phyloP scores from a whole-genome alignment of 1,140 invertebrate genomes.

The Drosophila guanche region DNA sequence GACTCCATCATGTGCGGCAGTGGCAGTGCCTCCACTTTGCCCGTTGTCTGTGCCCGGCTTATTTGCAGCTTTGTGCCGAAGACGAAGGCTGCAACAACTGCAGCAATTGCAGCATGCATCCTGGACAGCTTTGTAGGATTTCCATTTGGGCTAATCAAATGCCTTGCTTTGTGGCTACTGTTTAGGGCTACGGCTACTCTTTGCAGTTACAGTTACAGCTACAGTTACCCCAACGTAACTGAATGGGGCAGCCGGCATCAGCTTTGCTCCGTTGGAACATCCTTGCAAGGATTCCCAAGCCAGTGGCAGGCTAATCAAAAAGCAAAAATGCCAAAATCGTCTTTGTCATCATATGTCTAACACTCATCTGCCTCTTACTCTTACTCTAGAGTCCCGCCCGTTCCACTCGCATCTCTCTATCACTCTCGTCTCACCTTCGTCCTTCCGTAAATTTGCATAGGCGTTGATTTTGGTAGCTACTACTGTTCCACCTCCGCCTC shows the following conservation, averaged over 20 bases:
- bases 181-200: slow-evolving; percentile 19
- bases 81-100: slow-evolving; percentile 1
- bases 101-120: slow-evolving; percentile 12
- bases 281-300: slow-evolving; percentile 19
- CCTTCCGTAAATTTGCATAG: slow-evolving; percentile 68
- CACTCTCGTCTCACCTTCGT: slow-evolving; percentile 33
- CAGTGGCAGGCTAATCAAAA: slow-evolving; percentile 67
- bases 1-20: no score
- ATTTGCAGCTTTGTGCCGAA: slow-evolving; percentile 3
- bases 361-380: slow-evolving; percentile 35
- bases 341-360: slow-evolving; percentile 80
- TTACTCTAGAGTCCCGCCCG: neutral
- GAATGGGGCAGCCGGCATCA: slow-evolving; percentile 13
- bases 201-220: slow-evolving; percentile 30
- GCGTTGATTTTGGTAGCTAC: slow-evolving; percentile 66
- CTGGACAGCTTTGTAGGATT: slow-evolving; percentile 25
- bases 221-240: slow-evolving; percentile 65
- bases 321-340: slow-evolving; percentile 76
- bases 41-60: neutral
- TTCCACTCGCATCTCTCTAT: slow-evolving; percentile 14
- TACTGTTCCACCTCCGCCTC: slow-evolving; percentile 4
- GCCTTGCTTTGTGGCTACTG: slow-evolving; percentile 66
- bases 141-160: slow-evolving; percentile 63
- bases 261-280: slow-evolving; percentile 5
- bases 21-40: no score